Conservation (phyloP, 2,113 vertebrate species). For the Chionomys nivalis region DNA sequence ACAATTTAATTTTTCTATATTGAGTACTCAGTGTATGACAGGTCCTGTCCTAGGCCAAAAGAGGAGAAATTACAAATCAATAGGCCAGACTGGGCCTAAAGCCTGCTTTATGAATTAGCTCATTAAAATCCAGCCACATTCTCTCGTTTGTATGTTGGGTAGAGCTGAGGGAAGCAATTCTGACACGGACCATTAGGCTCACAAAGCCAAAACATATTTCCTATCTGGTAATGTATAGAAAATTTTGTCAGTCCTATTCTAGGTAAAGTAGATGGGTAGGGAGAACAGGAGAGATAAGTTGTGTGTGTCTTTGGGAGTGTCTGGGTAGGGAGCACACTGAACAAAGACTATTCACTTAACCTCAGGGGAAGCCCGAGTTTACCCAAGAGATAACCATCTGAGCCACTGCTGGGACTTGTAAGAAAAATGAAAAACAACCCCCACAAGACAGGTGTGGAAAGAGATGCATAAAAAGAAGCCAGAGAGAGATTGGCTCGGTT, state of each 20-base stretch:
- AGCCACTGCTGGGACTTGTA: neutral
- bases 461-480: neutral
- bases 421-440: neutral
- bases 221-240: neutral
- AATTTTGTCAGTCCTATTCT: neutral
- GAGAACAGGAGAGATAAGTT: neutral
- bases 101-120: neutral
- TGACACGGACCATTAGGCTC: neutral
- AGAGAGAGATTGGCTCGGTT: slow-evolving; percentile 30
- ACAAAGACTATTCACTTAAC: neutral
- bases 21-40: neutral
- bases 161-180: neutral
- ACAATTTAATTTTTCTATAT: neutral
- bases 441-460: neutral
- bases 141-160: neutral
- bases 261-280: neutral
- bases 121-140: neutral
- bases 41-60: neutral
- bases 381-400: neutral
- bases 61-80: neutral
- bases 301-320: neutral
- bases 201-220: neutral
- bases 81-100: neutral
- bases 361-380: neutral
- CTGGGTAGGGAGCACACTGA: neutral